These are phyloP conservation scores for Reticulitermes lucifugus DNA, from an alignment of 2,888 invertebrate genomes.

Conservation along the genomic window DNA sequence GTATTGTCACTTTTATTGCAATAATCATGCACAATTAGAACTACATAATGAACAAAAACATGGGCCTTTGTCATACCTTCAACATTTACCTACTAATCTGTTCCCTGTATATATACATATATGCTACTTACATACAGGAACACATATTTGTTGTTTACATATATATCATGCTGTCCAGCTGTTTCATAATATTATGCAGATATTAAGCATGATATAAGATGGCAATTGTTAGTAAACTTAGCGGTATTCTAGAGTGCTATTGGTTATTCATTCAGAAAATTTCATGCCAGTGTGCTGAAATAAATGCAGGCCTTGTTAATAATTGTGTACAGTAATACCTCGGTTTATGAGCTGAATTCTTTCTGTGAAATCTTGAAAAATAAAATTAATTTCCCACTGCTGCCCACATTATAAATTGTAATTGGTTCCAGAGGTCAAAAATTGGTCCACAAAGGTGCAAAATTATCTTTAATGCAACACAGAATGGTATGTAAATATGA, in stretches of 20 bases:
- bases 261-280: not conserved
- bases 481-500: no score
- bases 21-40: conserved; percentile 7
- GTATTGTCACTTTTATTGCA: not conserved
- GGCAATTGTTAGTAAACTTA: not conserved
- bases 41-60: conserved; percentile 14
- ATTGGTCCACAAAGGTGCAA: no score
- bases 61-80: conserved; percentile 55
- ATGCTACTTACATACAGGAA: not conserved
- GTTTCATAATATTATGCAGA: not conserved
- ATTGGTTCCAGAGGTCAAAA: no score
- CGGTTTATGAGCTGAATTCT: no score
- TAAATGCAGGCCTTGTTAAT: not conserved
- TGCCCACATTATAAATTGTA: no score
- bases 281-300: not conserved
- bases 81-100: not conserved
- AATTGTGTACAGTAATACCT: not conserved
- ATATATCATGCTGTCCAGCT: not conserved
- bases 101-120: not conserved
- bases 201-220: not conserved
- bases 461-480: no score
- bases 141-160: not conserved
- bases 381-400: no score
- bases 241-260: not conserved
- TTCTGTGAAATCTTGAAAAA: no score